Conservation (phyloP, 1,140 invertebrate genomes). For the Tetramorium parvispinum region DNA sequence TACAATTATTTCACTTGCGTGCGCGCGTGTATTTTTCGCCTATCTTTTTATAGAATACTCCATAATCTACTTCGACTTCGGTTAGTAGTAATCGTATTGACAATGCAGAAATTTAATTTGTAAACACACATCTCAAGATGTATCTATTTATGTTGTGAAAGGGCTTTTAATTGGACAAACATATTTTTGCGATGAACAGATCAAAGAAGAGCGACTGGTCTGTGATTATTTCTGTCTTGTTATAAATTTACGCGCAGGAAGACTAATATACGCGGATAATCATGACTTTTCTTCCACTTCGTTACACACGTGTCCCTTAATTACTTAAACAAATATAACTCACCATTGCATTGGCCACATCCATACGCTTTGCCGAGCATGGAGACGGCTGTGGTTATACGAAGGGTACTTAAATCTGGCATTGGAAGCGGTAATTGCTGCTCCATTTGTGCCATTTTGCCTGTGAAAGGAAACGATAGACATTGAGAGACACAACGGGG, state of each 20-base stretch:
- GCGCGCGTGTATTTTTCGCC: background rate
- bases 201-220: background rate
- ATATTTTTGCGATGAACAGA: background rate
- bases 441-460: slow-evolving; percentile 82
- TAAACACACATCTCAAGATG: background rate
- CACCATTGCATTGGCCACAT: slow-evolving; percentile 86
- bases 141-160: background rate
- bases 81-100: background rate
- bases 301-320: slow-evolving; percentile 21
- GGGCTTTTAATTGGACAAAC: background rate
- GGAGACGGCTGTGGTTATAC: slow-evolving; percentile 87
- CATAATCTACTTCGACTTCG: background rate
- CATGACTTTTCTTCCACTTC: background rate
- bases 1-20: background rate
- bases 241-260: background rate
- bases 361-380: slow-evolving; percentile 88
- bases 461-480: slow-evolving; percentile 40
- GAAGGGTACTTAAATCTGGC: slow-evolving; percentile 86
- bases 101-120: background rate
- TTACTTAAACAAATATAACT: slow-evolving; percentile 78
- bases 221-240: background rate
- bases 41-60: background rate
- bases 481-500: slow-evolving; percentile 5
- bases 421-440: slow-evolving; percentile 85
- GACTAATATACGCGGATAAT: too few species aligned